A percentile compares a stretch with the other conserved stretches of the same genome.
Evolutionary conservation across 2,113 vertebrate genomes (phyloP).

Genomic region (Ondatra zibethicus): DNA sequence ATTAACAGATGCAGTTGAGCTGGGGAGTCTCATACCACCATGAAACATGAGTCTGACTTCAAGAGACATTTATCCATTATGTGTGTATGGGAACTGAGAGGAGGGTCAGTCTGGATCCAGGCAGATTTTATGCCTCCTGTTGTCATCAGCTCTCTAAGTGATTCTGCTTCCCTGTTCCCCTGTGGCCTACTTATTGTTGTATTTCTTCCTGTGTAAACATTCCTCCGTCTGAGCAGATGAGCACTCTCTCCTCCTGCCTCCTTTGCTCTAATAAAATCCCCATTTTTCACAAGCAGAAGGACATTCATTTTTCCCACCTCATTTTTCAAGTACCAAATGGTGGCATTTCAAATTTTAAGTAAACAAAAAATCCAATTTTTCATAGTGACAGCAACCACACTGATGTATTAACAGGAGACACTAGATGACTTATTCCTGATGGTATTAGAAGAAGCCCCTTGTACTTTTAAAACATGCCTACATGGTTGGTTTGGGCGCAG

Average conservation of each 20-base stretch:
- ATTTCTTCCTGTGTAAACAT: constrained; percentile 73
- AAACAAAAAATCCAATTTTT: constrained; percentile 87
- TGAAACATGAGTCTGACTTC: constrained; percentile 79
- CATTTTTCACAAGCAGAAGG: constrained; percentile 81
- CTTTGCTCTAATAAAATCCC: constrained; percentile 80
- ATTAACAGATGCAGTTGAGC: constrained; percentile 84
- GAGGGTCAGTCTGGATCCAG: constrained; percentile 19
- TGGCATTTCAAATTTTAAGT: constrained; percentile 86
- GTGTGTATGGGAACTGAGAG: constrained; percentile 40
- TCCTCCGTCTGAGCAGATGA: constrained; percentile 47
- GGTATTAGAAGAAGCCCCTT: constrained; percentile 78
- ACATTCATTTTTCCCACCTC: constrained; percentile 73
- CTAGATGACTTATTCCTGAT: constrained; percentile 82
- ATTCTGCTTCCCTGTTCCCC: constrained; percentile 60
- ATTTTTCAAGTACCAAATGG: constrained; percentile 87
- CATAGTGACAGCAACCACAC: constrained; percentile 82
- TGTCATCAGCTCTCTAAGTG: constrained; percentile 64
- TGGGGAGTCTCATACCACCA: constrained; percentile 67
- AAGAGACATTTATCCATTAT: constrained; percentile 76
- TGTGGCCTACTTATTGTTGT: constrained; percentile 39
- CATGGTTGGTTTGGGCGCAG: constrained; percentile 80
- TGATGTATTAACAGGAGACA: constrained; percentile 84
- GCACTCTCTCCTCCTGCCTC: constrained; percentile 62
- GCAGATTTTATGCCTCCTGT: constrained; percentile 60
- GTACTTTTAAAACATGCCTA: constrained; percentile 77